Conservation (phyloP, 35 echinoderm and acorn worm genomes). For the Ophioderma brevispina region DNA sequence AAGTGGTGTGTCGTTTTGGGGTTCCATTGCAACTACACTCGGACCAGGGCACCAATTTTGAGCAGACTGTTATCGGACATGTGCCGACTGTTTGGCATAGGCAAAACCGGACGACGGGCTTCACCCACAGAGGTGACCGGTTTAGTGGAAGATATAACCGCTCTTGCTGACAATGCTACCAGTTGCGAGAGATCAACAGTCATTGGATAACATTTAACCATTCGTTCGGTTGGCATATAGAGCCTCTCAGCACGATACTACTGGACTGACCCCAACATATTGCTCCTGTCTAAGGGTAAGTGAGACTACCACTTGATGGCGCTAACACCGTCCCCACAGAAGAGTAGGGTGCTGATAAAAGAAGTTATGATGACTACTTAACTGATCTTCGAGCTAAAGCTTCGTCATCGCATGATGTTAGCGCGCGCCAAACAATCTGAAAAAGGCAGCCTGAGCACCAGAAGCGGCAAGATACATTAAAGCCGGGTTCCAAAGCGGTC, state of each 20-base stretch:
- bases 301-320: conserved; percentile 38
- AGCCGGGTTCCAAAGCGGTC: not conserved
- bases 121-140: conserved; percentile 40
- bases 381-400: not conserved
- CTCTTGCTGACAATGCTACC: conserved; percentile 17
- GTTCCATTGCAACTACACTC: conserved; percentile 53
- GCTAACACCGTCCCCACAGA: not conserved
- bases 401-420: not conserved
- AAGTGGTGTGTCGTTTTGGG: conserved; percentile 55
- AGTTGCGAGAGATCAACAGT: conserved; percentile 12
- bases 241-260: conserved; percentile 30
- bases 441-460: not conserved
- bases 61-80: conserved; percentile 48
- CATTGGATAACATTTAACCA: conserved; percentile 47
- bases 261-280: conserved; percentile 31
- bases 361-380: not conserved
- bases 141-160: conserved; percentile 44
- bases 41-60: conserved; percentile 73
- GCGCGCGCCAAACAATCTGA: not conserved
- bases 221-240: conserved; percentile 23
- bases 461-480: not conserved
- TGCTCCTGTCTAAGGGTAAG: conserved; percentile 54
- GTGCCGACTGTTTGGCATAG: conserved; percentile 22
- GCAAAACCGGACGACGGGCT: conserved; percentile 31
- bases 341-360: not conserved